Percentiles rank a stretch among this genome's conserved stretches.
Evolutionary conservation across 2,797 vertebrate genomes (phyloP).

Genomic region (Poliocrania exsul): DNA sequence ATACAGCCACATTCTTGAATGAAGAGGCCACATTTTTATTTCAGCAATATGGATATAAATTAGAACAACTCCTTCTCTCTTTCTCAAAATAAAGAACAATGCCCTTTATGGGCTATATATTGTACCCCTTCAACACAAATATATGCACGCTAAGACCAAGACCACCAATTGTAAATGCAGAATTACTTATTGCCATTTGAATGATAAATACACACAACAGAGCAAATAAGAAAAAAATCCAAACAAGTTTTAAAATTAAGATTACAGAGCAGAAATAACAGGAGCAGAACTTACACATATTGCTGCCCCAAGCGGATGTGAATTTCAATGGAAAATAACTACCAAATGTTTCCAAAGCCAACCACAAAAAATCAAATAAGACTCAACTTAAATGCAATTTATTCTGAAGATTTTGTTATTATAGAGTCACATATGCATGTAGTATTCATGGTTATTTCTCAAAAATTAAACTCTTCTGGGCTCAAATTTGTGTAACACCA

Average conservation of each 20-base stretch:
- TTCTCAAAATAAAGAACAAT: constrained; percentile 22
- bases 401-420: constrained; percentile 39
- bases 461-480: constrained; percentile 59
- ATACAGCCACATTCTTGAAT: background rate
- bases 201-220: background rate
- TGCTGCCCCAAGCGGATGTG: constrained; percentile 17
- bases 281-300: constrained; percentile 14
- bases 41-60: background rate
- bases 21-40: background rate
- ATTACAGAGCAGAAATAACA: constrained; percentile 31
- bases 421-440: constrained; percentile 30
- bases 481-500: constrained; percentile 47
- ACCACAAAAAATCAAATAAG: constrained; percentile 56
- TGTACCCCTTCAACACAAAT: background rate
- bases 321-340: constrained; percentile 68
- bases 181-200: constrained; percentile 1
- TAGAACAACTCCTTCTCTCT: background rate
- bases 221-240: background rate
- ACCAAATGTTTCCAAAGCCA: constrained; percentile 57
- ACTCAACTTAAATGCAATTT: constrained; percentile 37
- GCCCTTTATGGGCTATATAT: background rate
- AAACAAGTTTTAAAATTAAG: constrained; percentile 1
- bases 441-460: constrained; percentile 42
- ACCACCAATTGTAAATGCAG: background rate
- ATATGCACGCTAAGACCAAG: background rate